Evolutionary conservation across 2,888 invertebrate species (phyloP).

Genomic region (Nephrotoma flavescens): DNA sequence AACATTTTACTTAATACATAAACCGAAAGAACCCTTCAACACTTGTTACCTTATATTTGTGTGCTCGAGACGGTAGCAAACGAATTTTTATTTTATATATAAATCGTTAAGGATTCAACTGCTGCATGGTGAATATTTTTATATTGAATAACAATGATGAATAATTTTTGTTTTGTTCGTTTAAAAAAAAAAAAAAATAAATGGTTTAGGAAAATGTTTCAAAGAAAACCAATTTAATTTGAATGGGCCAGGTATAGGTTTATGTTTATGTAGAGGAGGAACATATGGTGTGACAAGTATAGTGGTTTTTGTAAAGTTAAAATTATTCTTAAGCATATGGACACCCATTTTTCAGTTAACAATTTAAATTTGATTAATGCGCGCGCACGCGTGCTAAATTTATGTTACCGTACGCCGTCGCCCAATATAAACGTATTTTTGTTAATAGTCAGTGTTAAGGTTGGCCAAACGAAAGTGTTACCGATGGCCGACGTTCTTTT

Average conservation of each 20-base stretch:
- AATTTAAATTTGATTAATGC: not conserved
- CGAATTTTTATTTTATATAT: not conserved
- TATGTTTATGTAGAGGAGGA: not conserved
- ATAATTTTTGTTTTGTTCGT: not conserved
- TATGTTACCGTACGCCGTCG: not conserved
- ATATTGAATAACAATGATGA: not conserved
- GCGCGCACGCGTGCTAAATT: not conserved
- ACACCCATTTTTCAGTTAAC: not conserved
- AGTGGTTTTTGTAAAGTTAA: not conserved
- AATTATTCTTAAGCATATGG: not conserved
- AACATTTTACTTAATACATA: not conserved
- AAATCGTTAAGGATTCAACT: not conserved
- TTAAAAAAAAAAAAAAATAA: not conserved
- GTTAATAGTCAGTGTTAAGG: too few relatives aligned
- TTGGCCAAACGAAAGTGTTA: too few relatives aligned
- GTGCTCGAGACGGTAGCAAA: not conserved
- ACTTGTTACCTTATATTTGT: not conserved
- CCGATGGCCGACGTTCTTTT: not conserved
- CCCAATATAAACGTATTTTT: too few relatives aligned
- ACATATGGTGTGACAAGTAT: not conserved
- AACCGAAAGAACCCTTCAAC: not conserved
- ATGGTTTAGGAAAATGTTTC: not conserved
- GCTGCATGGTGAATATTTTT: not conserved
- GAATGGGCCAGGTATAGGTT: not conserved
- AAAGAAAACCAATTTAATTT: not conserved